A percentile compares a stretch with the other conserved stretches of the same genome.
Conservation (phyloP, 1,140 invertebrate genomes). For the Drosophila miranda region DNA sequence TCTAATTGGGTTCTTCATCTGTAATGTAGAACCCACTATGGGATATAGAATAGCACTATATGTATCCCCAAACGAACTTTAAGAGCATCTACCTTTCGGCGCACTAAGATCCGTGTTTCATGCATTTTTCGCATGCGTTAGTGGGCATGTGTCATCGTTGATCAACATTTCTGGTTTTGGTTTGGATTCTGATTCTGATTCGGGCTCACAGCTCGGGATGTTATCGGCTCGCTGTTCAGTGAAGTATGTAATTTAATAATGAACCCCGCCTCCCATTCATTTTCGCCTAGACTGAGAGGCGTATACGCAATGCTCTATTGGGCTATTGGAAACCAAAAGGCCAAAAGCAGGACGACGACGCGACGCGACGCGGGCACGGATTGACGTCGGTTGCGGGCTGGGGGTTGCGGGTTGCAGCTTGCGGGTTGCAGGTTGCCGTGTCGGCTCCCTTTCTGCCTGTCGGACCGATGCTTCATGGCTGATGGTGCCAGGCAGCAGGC, state of each 20-base stretch:
- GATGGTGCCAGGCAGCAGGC: constrained; percentile 3
- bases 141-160: constrained; percentile 1
- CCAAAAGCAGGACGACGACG: no score
- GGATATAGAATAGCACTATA: no score
- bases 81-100: constrained; percentile 2
- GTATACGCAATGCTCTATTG: no score
- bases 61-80: no score
- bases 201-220: neutral
- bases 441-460: neutral
- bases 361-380: no score
- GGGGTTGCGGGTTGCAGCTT: neutral
- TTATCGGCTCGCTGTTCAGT: constrained; percentile 1
- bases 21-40: no score
- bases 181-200: no score
- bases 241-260: constrained; percentile 18
- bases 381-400: no score
- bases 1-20: no score
- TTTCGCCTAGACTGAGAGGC: no score
- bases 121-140: neutral
- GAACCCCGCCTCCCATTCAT: no score
- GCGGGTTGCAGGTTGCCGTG: neutral
- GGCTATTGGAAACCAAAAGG: no score
- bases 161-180: neutral
- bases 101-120: constrained; percentile 11
- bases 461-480: neutral